phyloP scores from a whole-genome alignment of 2,888 invertebrate genomes.

The Hyles lineata region DNA sequence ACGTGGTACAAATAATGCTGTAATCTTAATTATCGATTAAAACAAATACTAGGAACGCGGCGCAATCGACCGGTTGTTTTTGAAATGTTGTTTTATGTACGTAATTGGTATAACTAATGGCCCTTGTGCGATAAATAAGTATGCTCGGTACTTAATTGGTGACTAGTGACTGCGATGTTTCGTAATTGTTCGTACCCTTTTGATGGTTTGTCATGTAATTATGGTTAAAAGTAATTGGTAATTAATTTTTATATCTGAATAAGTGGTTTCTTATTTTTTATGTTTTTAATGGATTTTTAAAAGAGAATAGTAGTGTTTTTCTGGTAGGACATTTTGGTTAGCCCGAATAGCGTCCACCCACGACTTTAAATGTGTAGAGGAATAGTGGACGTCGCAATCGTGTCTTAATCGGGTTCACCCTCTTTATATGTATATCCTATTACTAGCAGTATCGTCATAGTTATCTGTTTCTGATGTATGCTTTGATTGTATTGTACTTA shows the following conservation, averaged over 20 bases:
- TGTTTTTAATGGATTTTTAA: too few species aligned
- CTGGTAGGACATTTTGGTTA: too few species aligned
- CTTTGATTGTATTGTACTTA: too few species aligned
- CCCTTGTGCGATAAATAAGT: slow-evolving; percentile 3
- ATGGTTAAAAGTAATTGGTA: neutral
- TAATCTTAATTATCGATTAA: slow-evolving; percentile 30
- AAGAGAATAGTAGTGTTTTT: too few species aligned
- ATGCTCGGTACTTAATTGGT: neutral
- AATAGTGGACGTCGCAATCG: too few species aligned
- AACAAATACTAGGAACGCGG: slow-evolving; percentile 21
- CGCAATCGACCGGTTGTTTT: slow-evolving; percentile 16
- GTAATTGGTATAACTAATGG: slow-evolving; percentile 20
- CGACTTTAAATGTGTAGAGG: too few species aligned
- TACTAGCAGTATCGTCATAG: too few species aligned
- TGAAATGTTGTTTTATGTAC: slow-evolving; percentile 16
- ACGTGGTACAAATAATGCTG: slow-evolving; percentile 16
- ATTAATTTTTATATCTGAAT: neutral
- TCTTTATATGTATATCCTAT: too few species aligned
- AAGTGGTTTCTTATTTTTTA: too few species aligned
- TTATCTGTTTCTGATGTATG: too few species aligned
- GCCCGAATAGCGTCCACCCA: too few species aligned
- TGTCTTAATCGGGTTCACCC: too few species aligned
- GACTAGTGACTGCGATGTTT: neutral
- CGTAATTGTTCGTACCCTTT: neutral
- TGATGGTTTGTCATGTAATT: neutral